These are phyloP conservation scores for Glomeris maerens DNA, from an alignment of 1,140 invertebrate species.

Conservation along the genomic window DNA sequence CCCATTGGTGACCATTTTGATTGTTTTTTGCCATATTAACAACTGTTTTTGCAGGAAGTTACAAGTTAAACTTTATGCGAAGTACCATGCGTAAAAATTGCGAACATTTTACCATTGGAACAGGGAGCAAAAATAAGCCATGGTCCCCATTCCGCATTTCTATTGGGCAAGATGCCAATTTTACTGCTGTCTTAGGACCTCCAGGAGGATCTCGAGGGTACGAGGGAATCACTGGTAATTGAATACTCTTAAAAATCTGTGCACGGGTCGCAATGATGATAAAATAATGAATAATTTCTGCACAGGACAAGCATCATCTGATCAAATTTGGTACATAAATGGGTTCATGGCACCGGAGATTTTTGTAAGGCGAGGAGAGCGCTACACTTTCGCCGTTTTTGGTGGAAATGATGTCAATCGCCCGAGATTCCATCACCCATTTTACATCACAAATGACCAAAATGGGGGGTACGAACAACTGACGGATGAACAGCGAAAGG, in stretches of 20 bases:
- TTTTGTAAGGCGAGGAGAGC: slow-evolving; percentile 67
- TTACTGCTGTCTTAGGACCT: slow-evolving; percentile 62
- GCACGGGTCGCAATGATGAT: no score
- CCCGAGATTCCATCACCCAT: slow-evolving; percentile 71
- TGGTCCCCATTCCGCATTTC: slow-evolving; percentile 65
- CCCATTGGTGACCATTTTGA: background rate
- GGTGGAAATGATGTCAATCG: slow-evolving; percentile 84
- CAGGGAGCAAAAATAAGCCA: slow-evolving; percentile 25
- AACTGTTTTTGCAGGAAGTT: slow-evolving; percentile 26
- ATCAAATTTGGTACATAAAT: slow-evolving; percentile 65
- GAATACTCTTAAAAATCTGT: background rate
- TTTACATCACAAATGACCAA: slow-evolving; percentile 77
- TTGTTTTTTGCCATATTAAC: background rate
- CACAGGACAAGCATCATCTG: slow-evolving; percentile 24
- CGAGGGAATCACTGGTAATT: slow-evolving; percentile 51
- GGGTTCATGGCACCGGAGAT: slow-evolving; percentile 72
- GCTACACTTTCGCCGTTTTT: slow-evolving; percentile 62
- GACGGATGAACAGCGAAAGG: slow-evolving; percentile 49
- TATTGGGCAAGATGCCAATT: slow-evolving; percentile 57
- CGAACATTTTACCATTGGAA: slow-evolving; percentile 22
- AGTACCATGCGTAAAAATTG: slow-evolving; percentile 27
- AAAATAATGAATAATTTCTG: background rate
- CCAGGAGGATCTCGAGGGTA: slow-evolving; percentile 60
- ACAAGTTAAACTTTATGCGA: slow-evolving; percentile 48
- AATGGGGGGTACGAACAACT: slow-evolving; percentile 63